A percentile compares a stretch with the other conserved stretches of the same genome.
Conservation (phyloP, 2,888 invertebrate species). For the Drosophila melanosoma region DNA sequence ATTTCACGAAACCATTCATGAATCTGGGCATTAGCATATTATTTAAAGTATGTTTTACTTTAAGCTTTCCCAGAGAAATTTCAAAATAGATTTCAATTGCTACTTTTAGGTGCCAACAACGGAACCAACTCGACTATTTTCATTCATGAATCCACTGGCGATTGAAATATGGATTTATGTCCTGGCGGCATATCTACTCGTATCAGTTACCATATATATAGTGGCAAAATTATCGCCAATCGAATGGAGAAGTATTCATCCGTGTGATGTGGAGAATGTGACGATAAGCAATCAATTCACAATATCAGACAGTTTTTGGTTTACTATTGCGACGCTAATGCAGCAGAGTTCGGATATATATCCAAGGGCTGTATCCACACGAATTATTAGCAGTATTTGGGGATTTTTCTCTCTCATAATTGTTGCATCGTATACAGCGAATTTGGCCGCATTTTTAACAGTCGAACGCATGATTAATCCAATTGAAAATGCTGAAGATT, state of each 20-base stretch:
- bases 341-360: constrained; percentile 93
- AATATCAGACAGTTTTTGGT: constrained; percentile 94
- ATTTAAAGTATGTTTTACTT: constrained; percentile 88
- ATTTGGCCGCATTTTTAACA: constrained; percentile 95
- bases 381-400: constrained; percentile 95
- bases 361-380: constrained; percentile 88
- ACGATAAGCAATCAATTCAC: constrained; percentile 91
- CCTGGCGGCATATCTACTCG: constrained; percentile 91
- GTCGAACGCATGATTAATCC: constrained; percentile 95
- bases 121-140: constrained; percentile 90
- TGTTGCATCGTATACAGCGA: constrained; percentile 96
- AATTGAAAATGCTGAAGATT: constrained; percentile 93
- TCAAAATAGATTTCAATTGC: neutral
- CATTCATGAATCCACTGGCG: constrained; percentile 94
- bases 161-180: constrained; percentile 95
- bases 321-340: constrained; percentile 95
- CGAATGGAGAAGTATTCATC: constrained; percentile 92
- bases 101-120: constrained; percentile 88
- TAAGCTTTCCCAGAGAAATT: neutral
- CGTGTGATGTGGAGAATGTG: constrained; percentile 86
- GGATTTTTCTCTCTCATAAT: constrained; percentile 97
- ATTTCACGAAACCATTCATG: constrained; percentile 97
- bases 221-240: constrained; percentile 92
- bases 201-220: constrained; percentile 91
- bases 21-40: constrained; percentile 95